phyloP scores from a whole-genome alignment of 2,797 vertebrate genomes.

The Chelon auratus region DNA sequence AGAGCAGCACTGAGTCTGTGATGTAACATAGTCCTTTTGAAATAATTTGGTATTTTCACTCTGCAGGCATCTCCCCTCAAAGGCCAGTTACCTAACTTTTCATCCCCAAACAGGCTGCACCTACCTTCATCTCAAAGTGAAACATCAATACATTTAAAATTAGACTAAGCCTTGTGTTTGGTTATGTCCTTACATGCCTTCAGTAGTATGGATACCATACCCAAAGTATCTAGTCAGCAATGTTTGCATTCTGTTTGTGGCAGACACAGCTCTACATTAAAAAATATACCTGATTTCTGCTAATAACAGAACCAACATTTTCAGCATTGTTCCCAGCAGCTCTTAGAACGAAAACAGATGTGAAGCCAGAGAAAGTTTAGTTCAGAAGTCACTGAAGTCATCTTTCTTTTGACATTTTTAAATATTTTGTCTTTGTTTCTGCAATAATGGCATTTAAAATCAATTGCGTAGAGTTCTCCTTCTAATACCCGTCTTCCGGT shows the following conservation, averaged over 20 bases:
- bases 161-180: conserved; percentile 32
- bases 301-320: not conserved
- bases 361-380: too few species aligned
- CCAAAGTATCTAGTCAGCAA: conserved; percentile 8
- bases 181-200: conserved; percentile 34
- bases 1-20: conserved; percentile 39
- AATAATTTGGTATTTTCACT: conserved; percentile 70
- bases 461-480: conserved; percentile 16
- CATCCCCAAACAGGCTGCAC: conserved; percentile 43
- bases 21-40: conserved; percentile 71
- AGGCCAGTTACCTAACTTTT: conserved; percentile 71
- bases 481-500: conserved; percentile 46
- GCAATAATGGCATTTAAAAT: conserved; percentile 15
- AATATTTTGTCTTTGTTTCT: not conserved
- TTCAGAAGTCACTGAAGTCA: too few species aligned
- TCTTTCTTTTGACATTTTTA: conserved; percentile 8
- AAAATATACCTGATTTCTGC: not conserved
- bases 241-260: not conserved
- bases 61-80: conserved; percentile 56
- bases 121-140: conserved; percentile 31
- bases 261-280: not conserved
- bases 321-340: too few species aligned
- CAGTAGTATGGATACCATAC: conserved; percentile 8
- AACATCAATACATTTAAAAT: conserved; percentile 22
- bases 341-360: not conserved